Percentiles rank a stretch among this genome's conserved stretches.
Conservation (phyloP, 2,797 vertebrate species). For the Myotis pilosus region DNA sequence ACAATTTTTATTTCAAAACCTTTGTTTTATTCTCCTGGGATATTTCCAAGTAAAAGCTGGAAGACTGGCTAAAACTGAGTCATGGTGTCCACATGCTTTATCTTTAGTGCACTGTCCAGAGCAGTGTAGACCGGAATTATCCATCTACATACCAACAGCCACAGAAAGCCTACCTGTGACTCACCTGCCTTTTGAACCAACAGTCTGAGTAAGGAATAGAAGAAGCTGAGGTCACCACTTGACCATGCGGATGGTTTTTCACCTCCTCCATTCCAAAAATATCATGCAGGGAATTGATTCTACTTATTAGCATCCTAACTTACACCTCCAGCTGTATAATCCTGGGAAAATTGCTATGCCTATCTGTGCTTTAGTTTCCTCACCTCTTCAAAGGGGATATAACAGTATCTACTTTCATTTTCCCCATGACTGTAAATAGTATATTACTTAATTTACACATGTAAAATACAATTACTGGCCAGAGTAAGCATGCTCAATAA, state of each 20-base stretch:
- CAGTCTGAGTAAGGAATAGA: neutral
- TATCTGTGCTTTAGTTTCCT: neutral
- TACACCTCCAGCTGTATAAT: neutral
- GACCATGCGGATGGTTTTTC: neutral
- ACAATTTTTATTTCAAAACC: slow-evolving; percentile 44
- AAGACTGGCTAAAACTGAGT: neutral
- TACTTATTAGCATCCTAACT: neutral
- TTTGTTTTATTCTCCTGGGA: neutral
- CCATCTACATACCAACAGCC: neutral
- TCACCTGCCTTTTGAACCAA: neutral
- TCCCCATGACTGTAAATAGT: neutral
- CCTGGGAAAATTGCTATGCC: neutral
- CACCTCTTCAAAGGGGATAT: neutral
- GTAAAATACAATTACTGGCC: neutral
- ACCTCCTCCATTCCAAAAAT: neutral
- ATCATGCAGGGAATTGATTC: neutral
- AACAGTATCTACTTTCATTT: neutral
- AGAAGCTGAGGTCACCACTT: neutral
- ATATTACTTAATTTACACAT: neutral
- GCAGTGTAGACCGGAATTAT: neutral
- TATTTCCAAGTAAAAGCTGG: slow-evolving; percentile 5
- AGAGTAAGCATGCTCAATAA: neutral
- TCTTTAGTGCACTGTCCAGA: neutral
- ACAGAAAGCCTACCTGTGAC: neutral
- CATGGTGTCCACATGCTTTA: neutral